phyloP scores from a whole-genome alignment of 2,888 invertebrate genomes.

The Criorhina ranunculi region DNA sequence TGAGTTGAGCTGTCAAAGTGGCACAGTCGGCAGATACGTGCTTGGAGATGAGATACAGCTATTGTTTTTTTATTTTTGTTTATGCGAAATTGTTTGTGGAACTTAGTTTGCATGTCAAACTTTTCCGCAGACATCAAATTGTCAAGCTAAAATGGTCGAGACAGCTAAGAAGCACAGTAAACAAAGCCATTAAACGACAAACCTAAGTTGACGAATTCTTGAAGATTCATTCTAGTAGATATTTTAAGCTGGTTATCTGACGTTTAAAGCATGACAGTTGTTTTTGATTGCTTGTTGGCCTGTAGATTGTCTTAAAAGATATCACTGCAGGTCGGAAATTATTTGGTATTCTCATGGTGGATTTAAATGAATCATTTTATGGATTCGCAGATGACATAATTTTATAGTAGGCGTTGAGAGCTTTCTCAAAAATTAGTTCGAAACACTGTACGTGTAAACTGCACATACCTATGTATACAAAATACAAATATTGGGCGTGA shows the following conservation, averaged over 20 bases:
- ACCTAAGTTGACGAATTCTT: conserved; percentile 2
- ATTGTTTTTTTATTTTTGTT: conserved; percentile 34
- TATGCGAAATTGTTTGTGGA: conserved; percentile 9
- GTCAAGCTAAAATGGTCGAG: not conserved
- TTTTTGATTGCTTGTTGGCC: not conserved
- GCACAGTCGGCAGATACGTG: conserved; percentile 16
- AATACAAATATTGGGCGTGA: too few species aligned
- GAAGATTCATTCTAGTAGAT: not conserved
- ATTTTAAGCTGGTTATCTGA: conserved; percentile 10
- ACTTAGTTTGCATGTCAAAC: conserved; percentile 34
- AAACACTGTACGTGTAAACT: too few species aligned
- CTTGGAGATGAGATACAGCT: conserved; percentile 32
- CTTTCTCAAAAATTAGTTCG: too few species aligned
- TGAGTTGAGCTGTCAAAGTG: conserved; percentile 49
- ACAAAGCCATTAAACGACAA: conserved; percentile 9
- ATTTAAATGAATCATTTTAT: not conserved
- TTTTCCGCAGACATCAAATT: not conserved
- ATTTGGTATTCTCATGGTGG: not conserved
- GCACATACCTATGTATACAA: too few species aligned
- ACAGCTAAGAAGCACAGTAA: conserved; percentile 32
- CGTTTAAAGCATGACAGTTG: conserved; percentile 20
- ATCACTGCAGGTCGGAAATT: conserved; percentile 10
- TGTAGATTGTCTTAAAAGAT: conserved; percentile 1
- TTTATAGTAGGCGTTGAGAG: not conserved
- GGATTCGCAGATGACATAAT: not conserved